phyloP scores from a whole-genome alignment of 2,797 vertebrate species.

The Acomys russatus region DNA sequence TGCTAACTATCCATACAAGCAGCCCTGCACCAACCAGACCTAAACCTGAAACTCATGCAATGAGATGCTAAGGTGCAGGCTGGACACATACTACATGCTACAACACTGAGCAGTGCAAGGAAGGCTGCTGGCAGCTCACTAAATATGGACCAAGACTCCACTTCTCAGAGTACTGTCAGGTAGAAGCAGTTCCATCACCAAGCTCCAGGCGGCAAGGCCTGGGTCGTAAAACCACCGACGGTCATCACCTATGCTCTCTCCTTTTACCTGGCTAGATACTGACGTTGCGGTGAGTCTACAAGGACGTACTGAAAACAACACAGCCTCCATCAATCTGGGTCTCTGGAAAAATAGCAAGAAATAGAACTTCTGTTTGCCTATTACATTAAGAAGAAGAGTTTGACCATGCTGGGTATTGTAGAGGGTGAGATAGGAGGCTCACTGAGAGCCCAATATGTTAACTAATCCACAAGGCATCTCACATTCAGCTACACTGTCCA shows the following conservation, averaged over 20 bases:
- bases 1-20: background rate
- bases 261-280: background rate
- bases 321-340: background rate
- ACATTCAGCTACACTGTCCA: background rate
- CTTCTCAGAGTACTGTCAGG: background rate
- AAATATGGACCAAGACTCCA: background rate
- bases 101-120: background rate
- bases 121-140: background rate
- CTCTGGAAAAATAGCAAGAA: background rate
- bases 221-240: background rate
- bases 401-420: background rate
- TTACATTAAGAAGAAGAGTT: background rate
- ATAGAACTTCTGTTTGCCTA: background rate
- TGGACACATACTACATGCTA: background rate
- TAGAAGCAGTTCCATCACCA: background rate
- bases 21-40: background rate
- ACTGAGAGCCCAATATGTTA: background rate
- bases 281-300: too few species aligned
- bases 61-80: background rate
- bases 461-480: background rate
- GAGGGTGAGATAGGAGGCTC: background rate
- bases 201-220: background rate
- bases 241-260: background rate
- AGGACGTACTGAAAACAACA: background rate
- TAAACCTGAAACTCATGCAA: background rate